Percentiles rank a stretch among this genome's conserved stretches.
These are phyloP conservation scores for Psettodes erumei DNA, from an alignment of 2,113 vertebrate genomes.

Conservation along the genomic window DNA sequence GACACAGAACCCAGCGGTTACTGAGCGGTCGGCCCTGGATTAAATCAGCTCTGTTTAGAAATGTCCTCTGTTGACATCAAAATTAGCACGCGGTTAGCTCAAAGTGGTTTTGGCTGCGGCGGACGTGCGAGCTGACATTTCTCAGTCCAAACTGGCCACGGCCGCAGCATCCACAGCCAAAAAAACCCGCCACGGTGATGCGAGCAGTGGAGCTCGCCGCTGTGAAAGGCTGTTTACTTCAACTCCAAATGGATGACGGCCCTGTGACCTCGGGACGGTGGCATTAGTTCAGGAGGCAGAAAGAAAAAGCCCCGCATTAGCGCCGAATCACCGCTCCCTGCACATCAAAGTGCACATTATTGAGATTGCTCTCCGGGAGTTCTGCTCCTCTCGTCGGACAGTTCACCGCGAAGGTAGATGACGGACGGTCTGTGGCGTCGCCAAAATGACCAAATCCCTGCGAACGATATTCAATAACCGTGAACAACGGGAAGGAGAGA, in stretches of 20 bases:
- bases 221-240: constrained; percentile 14
- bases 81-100: constrained; percentile 48
- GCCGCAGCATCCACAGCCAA: constrained; percentile 14
- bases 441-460: not conserved
- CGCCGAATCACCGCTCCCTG: not conserved
- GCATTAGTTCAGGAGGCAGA: not conserved
- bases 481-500: not conserved
- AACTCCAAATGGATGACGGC: constrained; percentile 18
- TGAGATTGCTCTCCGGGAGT: not conserved
- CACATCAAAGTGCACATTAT: constrained; percentile 9
- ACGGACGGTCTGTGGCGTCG: not conserved
- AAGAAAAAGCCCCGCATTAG: not conserved
- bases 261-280: not conserved
- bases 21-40: not conserved
- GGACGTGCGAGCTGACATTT: constrained; percentile 23
- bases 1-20: not conserved
- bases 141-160: constrained; percentile 17
- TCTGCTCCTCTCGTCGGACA: not conserved
- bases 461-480: not conserved
- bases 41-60: not conserved
- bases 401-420: constrained; percentile 8
- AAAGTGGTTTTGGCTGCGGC: constrained; percentile 30
- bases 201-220: constrained; percentile 1
- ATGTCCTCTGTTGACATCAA: not conserved
- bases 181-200: not conserved